These are phyloP conservation scores for Amyelois transitella DNA, from an alignment of 1,140 invertebrate genomes.

Conservation along the genomic window DNA sequence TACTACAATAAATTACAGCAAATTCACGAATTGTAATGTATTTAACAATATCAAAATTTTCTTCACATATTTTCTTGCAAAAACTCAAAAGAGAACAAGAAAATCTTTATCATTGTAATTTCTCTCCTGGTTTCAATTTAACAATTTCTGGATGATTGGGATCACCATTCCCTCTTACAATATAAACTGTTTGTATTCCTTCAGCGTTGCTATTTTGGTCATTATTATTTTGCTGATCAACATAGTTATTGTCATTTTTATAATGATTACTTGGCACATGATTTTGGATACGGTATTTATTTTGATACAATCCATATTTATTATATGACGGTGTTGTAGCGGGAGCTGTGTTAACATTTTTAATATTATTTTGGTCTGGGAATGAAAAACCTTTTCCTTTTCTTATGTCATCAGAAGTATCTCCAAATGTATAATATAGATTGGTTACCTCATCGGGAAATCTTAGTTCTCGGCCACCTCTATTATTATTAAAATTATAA, in stretches of 20 bases:
- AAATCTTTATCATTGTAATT: not conserved
- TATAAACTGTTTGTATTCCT: constrained; percentile 35
- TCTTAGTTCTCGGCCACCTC: constrained; percentile 28
- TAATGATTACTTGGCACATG: constrained; percentile 6
- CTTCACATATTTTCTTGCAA: no score
- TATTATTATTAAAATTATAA: constrained; percentile 17
- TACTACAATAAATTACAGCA: no score
- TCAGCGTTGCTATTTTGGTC: constrained; percentile 17
- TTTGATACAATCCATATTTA: constrained; percentile 13
- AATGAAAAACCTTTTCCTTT: constrained; percentile 19
- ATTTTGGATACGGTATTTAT: constrained; percentile 4
- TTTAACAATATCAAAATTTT: no score
- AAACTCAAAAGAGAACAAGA: no score
- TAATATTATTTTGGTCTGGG: constrained; percentile 21
- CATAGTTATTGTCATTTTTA: constrained; percentile 14
- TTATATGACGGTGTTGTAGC: constrained; percentile 4
- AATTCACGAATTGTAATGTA: no score
- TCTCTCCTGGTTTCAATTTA: constrained; percentile 43
- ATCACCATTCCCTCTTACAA: constrained; percentile 60
- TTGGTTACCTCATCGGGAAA: constrained; percentile 28
- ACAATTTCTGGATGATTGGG: constrained; percentile 54
- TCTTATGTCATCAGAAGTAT: constrained; percentile 12
- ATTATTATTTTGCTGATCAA: constrained; percentile 13
- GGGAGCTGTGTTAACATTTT: constrained; percentile 7
- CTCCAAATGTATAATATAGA: not conserved